Conservation (phyloP, 2,888 invertebrate genomes). For the Clepsis dumicolana region DNA sequence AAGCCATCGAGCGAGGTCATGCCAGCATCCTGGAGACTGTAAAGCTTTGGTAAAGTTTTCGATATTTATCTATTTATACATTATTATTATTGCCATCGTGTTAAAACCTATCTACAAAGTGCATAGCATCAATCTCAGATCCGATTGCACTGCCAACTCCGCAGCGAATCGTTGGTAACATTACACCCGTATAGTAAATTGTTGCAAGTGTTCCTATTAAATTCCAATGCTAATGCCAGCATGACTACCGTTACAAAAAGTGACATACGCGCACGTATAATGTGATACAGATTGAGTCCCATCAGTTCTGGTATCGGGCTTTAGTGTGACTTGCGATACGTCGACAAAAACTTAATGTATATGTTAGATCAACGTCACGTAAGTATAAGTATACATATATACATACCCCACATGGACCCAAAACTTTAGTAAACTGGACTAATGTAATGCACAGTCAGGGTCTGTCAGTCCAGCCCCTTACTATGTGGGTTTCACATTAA, state of each 20-base stretch:
- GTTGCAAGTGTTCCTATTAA: not conserved
- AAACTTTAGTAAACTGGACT: no score
- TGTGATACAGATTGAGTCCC: slow-evolving; percentile 31
- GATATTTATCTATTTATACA: no score
- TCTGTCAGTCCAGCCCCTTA: no score
- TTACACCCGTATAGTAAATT: not conserved
- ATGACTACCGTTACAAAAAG: slow-evolving; percentile 17
- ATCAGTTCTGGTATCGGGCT: slow-evolving; percentile 24
- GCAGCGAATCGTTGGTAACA: not conserved
- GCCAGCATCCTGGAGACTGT: no score
- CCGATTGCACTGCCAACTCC: not conserved
- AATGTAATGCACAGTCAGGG: no score
- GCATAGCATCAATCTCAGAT: not conserved
- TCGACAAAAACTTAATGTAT: slow-evolving; percentile 20
- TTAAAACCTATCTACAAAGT: no score
- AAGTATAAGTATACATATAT: not conserved
- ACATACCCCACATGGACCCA: no score
- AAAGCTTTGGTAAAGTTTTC: no score
- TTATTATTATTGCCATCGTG: no score
- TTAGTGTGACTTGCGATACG: slow-evolving; percentile 4
- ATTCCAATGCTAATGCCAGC: slow-evolving; percentile 15
- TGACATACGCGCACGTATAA: slow-evolving; percentile 24
- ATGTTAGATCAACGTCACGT: slow-evolving; percentile 26
- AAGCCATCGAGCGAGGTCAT: no score
- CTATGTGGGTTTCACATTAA: no score